Base-by-base conservation (phyloP, 1,140 invertebrate genomes). In the Cherax destructor region DNA sequence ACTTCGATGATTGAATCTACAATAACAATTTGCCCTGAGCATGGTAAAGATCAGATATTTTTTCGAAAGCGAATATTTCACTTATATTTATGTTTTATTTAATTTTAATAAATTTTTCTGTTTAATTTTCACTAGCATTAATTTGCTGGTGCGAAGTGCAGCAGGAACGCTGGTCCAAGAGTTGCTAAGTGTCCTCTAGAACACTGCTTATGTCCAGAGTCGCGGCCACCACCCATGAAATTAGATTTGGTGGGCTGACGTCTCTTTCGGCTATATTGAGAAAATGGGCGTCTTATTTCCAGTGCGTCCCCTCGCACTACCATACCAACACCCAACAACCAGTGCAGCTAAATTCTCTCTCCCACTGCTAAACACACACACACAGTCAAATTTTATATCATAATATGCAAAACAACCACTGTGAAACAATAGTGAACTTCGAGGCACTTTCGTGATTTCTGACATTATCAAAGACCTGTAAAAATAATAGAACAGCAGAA, bases 241-340 rank as follows among this genome's bases (percentile, higher is more conserved):
- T 83, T 83, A 83, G 81, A 83, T 83, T 83, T 83, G 81, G 81
- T 83, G 81, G 81, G 59, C 81, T 83, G 81, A 69, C 81, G 81
- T 83, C 81, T 83, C 81, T 69, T 2, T 41, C 4, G 81, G 81
- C 81, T 69, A 83, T 83, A 83, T 83, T 83, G 81, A 83, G 81
- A 83, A 83, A 83, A 83, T 83, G 81, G 30, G 59, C 61, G 69
- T 83, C 81, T 83, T 65, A 83, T 83, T 83, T 61, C 52, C 9
- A 10, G 16, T 59, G 59, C 81, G 13, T 61, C 49, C 52, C n/a
- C 24, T 13, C 79, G 4, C 59, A 10, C 79, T 61, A 13, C 79
- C 52, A 18, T 18, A 7, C 21, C 77, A 7, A 18, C 81, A 6
- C 52, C n/a, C 59, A 24, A 59, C 61, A 69, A 24, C 59, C 49